These are phyloP conservation scores for Mantis religiosa DNA, from an alignment of 2,888 invertebrate species.

Conservation along the genomic window DNA sequence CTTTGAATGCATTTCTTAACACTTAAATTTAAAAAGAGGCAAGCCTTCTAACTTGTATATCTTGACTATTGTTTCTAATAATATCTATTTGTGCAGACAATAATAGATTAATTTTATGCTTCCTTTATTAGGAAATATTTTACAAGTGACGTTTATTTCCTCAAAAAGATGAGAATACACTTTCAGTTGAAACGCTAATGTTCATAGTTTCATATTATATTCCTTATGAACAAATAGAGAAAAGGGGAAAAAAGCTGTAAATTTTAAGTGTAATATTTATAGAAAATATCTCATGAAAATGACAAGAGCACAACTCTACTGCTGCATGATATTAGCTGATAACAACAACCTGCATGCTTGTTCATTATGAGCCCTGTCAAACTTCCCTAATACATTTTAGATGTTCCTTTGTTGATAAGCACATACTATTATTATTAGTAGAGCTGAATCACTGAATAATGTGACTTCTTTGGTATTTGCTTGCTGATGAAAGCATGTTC, in stretches of 20 bases:
- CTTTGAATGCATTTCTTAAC: too few species aligned
- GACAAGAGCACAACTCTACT: not conserved
- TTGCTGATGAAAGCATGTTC: not conserved
- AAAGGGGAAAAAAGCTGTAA: not conserved
- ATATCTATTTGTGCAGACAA: too few species aligned
- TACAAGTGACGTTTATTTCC: too few species aligned
- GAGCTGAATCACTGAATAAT: not conserved
- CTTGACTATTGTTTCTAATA: too few species aligned
- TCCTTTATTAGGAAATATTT: too few species aligned
- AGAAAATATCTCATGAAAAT: not conserved
- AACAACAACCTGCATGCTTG: not conserved
- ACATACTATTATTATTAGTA: not conserved
- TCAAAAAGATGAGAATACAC: not conserved
- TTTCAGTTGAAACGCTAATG: not conserved
- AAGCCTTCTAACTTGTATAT: too few species aligned
- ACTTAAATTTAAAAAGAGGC: too few species aligned
- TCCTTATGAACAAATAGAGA: too few species aligned
- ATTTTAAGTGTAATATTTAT: not conserved
- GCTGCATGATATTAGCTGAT: not conserved
- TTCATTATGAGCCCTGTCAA: not conserved
- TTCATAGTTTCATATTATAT: too few species aligned
- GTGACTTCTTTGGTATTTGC: not conserved
- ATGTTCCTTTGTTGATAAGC: not conserved
- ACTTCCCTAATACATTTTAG: not conserved
- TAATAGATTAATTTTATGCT: too few species aligned